These are phyloP conservation scores for Baronia brevicornis DNA, from an alignment of 2,888 invertebrate species.

Conservation along the genomic window DNA sequence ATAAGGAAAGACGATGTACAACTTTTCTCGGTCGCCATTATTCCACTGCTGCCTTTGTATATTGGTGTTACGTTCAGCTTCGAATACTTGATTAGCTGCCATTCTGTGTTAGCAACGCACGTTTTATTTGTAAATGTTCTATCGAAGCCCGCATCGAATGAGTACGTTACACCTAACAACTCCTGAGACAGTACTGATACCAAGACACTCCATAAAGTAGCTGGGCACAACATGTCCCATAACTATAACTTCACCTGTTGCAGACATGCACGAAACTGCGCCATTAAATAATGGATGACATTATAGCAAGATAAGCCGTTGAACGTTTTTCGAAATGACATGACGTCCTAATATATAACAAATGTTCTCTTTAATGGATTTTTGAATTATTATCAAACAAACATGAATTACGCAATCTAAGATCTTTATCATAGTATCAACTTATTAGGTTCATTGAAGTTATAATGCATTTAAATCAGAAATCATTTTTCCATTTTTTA, in stretches of 20 bases:
- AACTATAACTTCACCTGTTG: slow-evolving; percentile 4
- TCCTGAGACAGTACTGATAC: slow-evolving; percentile 17
- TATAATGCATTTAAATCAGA: no score
- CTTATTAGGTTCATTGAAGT: no score
- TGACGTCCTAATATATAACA: slow-evolving; percentile 3
- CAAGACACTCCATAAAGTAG: slow-evolving; percentile 14
- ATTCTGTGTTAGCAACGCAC: slow-evolving; percentile 17
- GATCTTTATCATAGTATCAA: no score
- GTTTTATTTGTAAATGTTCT: slow-evolving; percentile 16
- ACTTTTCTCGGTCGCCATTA: slow-evolving; percentile 22
- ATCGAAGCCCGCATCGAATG: slow-evolving; percentile 19
- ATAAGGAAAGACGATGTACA: slow-evolving; percentile 26
- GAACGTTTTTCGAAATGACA: neutral
- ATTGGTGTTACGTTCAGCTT: slow-evolving; percentile 7
- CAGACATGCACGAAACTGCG: slow-evolving; percentile 4
- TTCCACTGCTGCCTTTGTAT: slow-evolving; percentile 13
- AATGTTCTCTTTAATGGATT: slow-evolving; percentile 3
- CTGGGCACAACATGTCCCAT: slow-evolving; percentile 19
- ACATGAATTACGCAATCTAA: no score
- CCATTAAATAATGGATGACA: neutral
- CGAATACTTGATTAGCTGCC: slow-evolving; percentile 18
- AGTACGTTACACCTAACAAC: slow-evolving; percentile 21
- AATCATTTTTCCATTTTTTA: no score
- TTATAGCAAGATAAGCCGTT: slow-evolving; percentile 5
- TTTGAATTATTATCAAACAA: slow-evolving; percentile 14